Evolutionary conservation across 1,140 invertebrate genomes (phyloP).

Genomic region (Dolichoris vasculosae): DNA sequence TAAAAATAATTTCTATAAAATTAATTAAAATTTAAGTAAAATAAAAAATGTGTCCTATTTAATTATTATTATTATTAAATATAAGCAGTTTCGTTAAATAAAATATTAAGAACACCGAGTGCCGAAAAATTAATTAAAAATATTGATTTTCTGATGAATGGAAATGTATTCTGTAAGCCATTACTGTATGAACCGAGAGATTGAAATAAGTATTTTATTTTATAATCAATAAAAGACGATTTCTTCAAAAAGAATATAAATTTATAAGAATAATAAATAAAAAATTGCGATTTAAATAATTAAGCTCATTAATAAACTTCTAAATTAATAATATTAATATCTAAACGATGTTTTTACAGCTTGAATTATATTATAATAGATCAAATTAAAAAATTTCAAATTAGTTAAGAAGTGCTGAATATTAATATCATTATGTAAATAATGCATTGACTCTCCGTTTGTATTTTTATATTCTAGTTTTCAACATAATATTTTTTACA

Average conservation of each 20-base stretch:
- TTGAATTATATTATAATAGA: background rate
- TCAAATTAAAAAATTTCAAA: background rate
- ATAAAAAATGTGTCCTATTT: too few species aligned
- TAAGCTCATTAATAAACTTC: too few species aligned
- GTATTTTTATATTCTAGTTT: background rate
- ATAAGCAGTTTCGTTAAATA: background rate
- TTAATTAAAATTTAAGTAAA: too few species aligned
- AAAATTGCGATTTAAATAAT: too few species aligned
- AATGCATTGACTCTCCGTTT: background rate
- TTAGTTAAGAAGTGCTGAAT: background rate
- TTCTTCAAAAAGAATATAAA: too few species aligned
- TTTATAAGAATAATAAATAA: too few species aligned
- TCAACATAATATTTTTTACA: background rate
- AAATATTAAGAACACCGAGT: background rate
- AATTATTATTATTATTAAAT: too few species aligned
- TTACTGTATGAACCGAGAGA: background rate
- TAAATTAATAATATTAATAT: background rate
- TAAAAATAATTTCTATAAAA: background rate
- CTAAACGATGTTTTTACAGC: background rate
- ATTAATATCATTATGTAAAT: background rate
- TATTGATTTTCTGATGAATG: background rate
- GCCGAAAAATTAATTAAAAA: background rate
- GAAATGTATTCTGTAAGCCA: background rate
- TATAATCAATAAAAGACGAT: background rate
- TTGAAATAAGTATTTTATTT: too few species aligned